A percentile compares a stretch with the other conserved stretches of the same genome.
Evolutionary conservation across 2,888 invertebrate species (phyloP).

Genomic region (Euzophera pinguis): DNA sequence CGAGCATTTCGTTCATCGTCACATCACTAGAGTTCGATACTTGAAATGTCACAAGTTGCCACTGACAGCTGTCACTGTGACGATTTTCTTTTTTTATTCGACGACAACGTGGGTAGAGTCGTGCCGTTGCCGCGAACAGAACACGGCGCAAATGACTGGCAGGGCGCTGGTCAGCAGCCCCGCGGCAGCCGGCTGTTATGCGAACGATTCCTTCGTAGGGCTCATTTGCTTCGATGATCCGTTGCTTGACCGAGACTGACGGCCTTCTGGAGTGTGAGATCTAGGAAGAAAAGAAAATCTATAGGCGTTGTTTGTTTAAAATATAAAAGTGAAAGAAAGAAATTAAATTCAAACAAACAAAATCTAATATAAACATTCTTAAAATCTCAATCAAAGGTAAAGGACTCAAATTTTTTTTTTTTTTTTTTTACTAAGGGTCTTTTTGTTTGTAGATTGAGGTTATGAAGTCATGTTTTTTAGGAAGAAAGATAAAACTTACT

Average conservation of each 20-base stretch:
- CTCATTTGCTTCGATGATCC: constrained; percentile 59
- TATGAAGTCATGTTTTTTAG: no score
- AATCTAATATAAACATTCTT: no score
- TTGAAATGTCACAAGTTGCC: no score
- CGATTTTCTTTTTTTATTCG: constrained; percentile 32
- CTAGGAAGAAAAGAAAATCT: constrained; percentile 29
- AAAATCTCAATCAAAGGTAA: no score
- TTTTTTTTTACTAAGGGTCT: no score
- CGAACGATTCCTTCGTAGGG: constrained; percentile 65
- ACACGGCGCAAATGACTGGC: constrained; percentile 63
- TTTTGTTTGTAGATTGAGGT: no score
- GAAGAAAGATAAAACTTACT: constrained; percentile 38
- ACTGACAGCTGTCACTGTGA: constrained; percentile 22
- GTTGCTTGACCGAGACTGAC: constrained; percentile 60
- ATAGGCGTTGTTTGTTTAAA: neutral
- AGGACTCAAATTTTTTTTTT: no score
- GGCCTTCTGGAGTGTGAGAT: constrained; percentile 64
- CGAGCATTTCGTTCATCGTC: constrained; percentile 8
- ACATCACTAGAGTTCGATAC: constrained; percentile 14
- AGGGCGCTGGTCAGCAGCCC: constrained; percentile 57
- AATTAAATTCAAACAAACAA: no score
- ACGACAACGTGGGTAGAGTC: constrained; percentile 46
- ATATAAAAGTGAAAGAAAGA: no score
- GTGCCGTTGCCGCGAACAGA: constrained; percentile 58
- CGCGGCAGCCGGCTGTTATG: constrained; percentile 63